Evolutionary conservation across 2,113 vertebrate genomes (phyloP).

Genomic region (Sula dactylatra): DNA sequence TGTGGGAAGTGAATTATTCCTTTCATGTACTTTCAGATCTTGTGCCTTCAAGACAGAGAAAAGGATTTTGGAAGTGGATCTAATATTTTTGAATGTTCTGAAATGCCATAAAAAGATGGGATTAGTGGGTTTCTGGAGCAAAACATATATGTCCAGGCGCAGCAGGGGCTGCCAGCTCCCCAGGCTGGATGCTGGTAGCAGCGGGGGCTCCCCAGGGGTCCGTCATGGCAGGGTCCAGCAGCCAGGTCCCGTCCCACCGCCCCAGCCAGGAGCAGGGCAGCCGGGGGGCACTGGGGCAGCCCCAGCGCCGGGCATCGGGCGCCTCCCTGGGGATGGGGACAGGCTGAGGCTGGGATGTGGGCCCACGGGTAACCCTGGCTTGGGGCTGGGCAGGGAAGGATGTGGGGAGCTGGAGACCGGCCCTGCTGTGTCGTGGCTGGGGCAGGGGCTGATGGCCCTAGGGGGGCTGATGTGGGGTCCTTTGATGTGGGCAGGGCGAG

Average conservation of each 20-base stretch:
- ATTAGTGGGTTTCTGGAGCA: neutral
- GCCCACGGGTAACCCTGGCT: too few species aligned
- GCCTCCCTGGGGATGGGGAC: accelerated
- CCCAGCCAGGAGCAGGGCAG: neutral
- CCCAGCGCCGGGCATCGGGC: accelerated
- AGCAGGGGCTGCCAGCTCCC: neutral
- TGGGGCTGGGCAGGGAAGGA: neutral
- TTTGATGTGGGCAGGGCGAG: neutral
- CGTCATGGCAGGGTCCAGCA: neutral
- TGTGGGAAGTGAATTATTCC: neutral
- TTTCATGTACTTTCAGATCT: neutral
- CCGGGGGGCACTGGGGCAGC: neutral
- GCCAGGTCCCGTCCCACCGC: accelerated
- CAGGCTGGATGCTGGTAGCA: too few species aligned
- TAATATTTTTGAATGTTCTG: neutral
- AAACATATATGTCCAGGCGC: neutral
- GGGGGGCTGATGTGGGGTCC: accelerated
- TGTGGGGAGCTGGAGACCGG: neutral
- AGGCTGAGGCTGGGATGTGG: accelerated
- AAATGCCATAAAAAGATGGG: neutral
- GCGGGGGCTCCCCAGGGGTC: neutral
- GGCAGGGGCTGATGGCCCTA: accelerated
- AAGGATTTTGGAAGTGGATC: neutral
- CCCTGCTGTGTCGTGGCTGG: accelerated
- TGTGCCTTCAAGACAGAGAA: neutral